phyloP scores from a whole-genome alignment of 1,140 invertebrate genomes.

The Calephelis virginiensis region DNA sequence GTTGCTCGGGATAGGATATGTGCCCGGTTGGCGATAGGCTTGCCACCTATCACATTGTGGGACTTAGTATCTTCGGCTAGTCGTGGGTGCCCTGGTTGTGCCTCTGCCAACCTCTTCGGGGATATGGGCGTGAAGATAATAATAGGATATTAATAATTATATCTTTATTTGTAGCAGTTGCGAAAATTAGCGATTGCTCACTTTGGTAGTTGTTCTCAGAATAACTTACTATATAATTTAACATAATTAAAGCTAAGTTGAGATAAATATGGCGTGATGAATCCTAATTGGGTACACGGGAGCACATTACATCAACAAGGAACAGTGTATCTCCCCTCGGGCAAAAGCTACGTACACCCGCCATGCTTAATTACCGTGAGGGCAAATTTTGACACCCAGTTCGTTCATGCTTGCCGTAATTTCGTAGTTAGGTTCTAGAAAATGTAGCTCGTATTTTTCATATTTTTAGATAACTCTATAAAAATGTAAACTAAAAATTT shows the following conservation, averaged over 20 bases:
- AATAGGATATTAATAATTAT: too few species aligned
- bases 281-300: conserved; percentile 1
- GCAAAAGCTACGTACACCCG: conserved; percentile 10
- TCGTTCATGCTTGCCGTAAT: conserved; percentile 1
- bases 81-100: too few species aligned
- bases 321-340: conserved; percentile 1
- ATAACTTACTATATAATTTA: too few species aligned
- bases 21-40: too few species aligned
- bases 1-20: too few species aligned
- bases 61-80: too few species aligned
- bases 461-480: background rate
- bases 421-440: background rate
- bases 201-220: too few species aligned
- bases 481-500: background rate
- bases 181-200: too few species aligned
- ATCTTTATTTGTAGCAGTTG: too few species aligned
- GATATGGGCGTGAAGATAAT: too few species aligned
- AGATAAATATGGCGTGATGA: conserved; percentile 5
- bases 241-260: background rate
- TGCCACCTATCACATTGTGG: too few species aligned
- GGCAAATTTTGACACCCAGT: conserved; percentile 6
- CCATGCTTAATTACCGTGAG: conserved; percentile 8
- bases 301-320: conserved; percentile 12
- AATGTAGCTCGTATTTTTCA: conserved; percentile 1
- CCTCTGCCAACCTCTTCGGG: too few species aligned